Conservation (phyloP, 2,888 invertebrate species). For the Lepidochrysops patricia region DNA sequence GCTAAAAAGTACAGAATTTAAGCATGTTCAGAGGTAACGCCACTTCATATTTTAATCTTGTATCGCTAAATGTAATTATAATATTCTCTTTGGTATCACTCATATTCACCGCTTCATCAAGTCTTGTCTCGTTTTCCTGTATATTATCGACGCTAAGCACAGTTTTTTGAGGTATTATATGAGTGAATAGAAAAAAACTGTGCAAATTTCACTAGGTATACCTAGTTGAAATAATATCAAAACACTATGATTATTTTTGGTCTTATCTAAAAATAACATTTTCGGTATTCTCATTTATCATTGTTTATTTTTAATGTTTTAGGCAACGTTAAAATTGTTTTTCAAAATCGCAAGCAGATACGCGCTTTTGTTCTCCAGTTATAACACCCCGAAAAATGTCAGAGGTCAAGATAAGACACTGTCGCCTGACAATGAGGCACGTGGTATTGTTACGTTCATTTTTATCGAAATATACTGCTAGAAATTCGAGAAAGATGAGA, state of each 20-base stretch:
- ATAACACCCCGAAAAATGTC: background rate
- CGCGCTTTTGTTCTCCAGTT: background rate
- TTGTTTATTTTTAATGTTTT: background rate
- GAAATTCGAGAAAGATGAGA: background rate
- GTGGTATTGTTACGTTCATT: background rate
- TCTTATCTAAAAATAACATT: background rate
- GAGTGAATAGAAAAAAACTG: background rate
- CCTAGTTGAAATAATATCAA: too few relatives aligned
- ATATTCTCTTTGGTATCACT: too few relatives aligned
- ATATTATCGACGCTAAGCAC: too few relatives aligned
- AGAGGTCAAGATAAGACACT: conserved; percentile 1
- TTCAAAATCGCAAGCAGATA: background rate
- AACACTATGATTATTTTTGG: background rate
- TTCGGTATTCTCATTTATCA: background rate
- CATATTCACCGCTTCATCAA: too few relatives aligned
- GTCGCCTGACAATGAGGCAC: background rate
- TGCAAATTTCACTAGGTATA: too few relatives aligned
- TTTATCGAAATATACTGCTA: background rate
- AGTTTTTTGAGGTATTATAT: too few relatives aligned
- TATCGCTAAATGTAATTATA: too few relatives aligned
- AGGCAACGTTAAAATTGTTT: background rate
- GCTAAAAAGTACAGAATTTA: too few relatives aligned
- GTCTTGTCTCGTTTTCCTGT: too few relatives aligned
- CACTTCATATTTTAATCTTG: too few relatives aligned
- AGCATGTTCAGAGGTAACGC: too few relatives aligned